Conservation (phyloP, 2,797 vertebrate genomes). For the Passerculus sandwichensis region DNA sequence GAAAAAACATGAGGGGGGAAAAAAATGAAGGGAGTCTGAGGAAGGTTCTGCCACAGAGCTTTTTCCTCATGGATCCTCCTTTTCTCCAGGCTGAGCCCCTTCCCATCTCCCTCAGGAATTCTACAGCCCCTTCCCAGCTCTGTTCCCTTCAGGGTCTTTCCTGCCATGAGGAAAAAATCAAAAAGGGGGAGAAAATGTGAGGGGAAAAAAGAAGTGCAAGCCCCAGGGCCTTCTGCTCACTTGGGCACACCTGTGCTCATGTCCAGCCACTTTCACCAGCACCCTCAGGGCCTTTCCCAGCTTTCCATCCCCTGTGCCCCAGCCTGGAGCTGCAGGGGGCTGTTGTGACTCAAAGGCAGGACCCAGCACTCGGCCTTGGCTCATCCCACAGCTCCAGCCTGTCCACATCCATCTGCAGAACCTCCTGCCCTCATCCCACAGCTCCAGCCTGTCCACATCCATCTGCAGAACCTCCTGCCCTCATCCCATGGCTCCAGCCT, state of each 20-base stretch:
- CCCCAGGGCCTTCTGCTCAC: not conserved
- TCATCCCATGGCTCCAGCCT: no score
- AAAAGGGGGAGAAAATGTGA: not conserved
- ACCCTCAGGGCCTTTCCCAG: not conserved
- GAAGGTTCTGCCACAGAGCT: no score
- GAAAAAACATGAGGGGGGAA: no score
- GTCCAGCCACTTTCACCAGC: not conserved
- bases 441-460: no score
- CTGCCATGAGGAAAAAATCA: not conserved
- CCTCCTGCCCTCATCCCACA: no score
- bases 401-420: no score
- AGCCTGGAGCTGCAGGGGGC: not conserved
- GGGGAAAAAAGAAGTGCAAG: no score
- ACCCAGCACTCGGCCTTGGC: no score
- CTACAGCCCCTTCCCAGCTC: not conserved
- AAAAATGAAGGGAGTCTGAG: no score
- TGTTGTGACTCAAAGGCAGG: not conserved
- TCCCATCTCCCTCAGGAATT: not conserved
- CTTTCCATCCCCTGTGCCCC: not conserved
- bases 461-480: not conserved
- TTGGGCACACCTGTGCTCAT: fast-evolving
- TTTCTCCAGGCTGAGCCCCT: no score
- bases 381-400: no score
- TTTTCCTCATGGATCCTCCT: no score
- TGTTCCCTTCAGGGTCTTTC: not conserved